Conservation (phyloP, 1,140 invertebrate species). For the Euwallacea similis region DNA sequence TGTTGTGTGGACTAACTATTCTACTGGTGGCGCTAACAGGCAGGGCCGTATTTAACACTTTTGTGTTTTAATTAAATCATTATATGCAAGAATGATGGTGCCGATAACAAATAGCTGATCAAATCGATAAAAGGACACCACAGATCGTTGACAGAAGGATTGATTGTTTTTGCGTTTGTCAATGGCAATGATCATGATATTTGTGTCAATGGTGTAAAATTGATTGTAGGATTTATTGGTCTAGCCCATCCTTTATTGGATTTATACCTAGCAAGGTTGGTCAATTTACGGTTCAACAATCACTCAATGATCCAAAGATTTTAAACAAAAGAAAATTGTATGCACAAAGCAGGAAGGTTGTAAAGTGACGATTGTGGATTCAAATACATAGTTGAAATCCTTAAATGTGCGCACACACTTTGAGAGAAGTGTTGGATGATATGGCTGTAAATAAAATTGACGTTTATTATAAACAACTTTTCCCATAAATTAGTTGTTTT, state of each 20-base stretch:
- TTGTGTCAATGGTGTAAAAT: constrained; percentile 34
- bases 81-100: not conserved
- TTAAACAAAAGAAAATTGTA: too few species aligned
- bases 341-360: too few species aligned
- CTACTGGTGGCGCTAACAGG: not conserved
- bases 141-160: not conserved
- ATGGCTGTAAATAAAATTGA: constrained; percentile 27
- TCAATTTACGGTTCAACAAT: constrained; percentile 27
- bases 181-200: constrained; percentile 38
- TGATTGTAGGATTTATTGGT: too few species aligned
- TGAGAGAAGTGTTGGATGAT: constrained; percentile 21
- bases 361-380: too few species aligned
- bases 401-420: constrained; percentile 31
- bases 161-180: constrained; percentile 23
- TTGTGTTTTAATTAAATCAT: too few species aligned
- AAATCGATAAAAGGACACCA: constrained; percentile 19
- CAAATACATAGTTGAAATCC: not conserved
- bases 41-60: too few species aligned
- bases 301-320: too few species aligned
- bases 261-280: constrained; percentile 37
- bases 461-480: constrained; percentile 28
- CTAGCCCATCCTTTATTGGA: constrained; percentile 14
- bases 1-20: not conserved
- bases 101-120: constrained; percentile 1
- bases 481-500: constrained; percentile 23